Base-by-base conservation (phyloP, 2,113 vertebrate genomes). In the Tetrax tetrax region DNA sequence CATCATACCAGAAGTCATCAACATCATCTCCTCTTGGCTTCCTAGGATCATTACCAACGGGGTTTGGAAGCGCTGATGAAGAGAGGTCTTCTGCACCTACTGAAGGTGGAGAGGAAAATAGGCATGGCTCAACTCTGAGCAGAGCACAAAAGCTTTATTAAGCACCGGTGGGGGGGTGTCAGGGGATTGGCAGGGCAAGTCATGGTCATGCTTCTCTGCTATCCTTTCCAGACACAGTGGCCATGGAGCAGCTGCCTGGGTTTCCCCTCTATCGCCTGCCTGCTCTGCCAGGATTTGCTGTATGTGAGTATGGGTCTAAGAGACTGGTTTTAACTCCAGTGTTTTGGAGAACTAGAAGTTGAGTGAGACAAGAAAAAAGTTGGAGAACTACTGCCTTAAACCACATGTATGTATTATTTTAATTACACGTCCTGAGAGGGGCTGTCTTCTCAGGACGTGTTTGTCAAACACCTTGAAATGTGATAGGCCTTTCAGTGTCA, bases 391-490 rank as follows among this genome's bases (percentile, higher is more conserved):
- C 51, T 78, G 64, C 65, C 38, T 87, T 89, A 93, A 91, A 43
- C 37, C 22, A 43, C 51, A 24, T 13, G 12, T 29, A 72, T 11
- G 22, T n/a, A 7, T 76, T 81, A 71, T 69, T 94, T 90, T 57
- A 81, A 74, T 63, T 24, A 21, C 48, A 38, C 41, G 18, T 66
- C 23, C 65, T 27, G 35, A 71, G 65, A 81, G 21, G 54, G 78
- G 66, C 33, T 86, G 41, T 72, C 78, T 53, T 72, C 68, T 60
- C 78, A 83, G 64, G 47, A 95, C 75, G 41, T 45, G 5, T 61
- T 85, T 65, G 66, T 71, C 50, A 72, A 83, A 92, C 33, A 81
- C 83, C 80, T 92, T 83, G 80, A 90, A 95, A 89, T 63, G 24
- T 28, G 54, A 78, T 50, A 70, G 79, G 23, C 50, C 64, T 86